Conservation (phyloP, 2,113 vertebrate species). For the Phaethornis superciliosus region DNA sequence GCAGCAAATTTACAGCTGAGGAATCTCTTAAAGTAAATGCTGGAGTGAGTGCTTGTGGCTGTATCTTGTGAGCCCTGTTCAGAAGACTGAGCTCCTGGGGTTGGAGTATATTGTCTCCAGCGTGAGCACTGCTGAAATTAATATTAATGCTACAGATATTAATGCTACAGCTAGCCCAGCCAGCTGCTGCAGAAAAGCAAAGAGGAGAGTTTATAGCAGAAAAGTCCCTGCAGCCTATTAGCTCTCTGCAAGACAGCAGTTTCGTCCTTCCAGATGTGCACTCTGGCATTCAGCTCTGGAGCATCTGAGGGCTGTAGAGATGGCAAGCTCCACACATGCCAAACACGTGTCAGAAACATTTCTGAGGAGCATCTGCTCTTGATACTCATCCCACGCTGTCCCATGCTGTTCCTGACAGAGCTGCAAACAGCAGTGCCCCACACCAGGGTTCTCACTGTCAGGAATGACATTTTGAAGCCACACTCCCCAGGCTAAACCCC, state of each 20-base stretch:
- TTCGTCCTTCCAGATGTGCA: constrained; percentile 22
- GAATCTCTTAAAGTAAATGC: not conserved
- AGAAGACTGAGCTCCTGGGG: not conserved
- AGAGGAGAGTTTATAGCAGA: not conserved
- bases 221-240: constrained; percentile 11
- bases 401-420: not conserved
- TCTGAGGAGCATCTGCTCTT: not conserved
- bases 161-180: not conserved
- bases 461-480: not conserved
- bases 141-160: constrained; percentile 28
- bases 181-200: not conserved
- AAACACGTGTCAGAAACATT: not conserved
- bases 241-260: not conserved
- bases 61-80: not conserved
- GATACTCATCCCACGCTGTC: not conserved
- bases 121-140: not conserved
- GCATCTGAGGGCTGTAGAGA: not conserved
- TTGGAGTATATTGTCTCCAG: not conserved
- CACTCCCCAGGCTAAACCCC: fast-evolving
- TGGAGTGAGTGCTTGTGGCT: constrained; percentile 1
- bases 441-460: not conserved
- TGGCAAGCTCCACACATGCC: not conserved
- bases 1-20: not conserved
- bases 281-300: not conserved
- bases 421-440: not conserved